Percentiles rank a stretch among this genome's conserved stretches.
Evolutionary conservation across 2,888 invertebrate genomes (phyloP).

Genomic region (Andrena bicolor): DNA sequence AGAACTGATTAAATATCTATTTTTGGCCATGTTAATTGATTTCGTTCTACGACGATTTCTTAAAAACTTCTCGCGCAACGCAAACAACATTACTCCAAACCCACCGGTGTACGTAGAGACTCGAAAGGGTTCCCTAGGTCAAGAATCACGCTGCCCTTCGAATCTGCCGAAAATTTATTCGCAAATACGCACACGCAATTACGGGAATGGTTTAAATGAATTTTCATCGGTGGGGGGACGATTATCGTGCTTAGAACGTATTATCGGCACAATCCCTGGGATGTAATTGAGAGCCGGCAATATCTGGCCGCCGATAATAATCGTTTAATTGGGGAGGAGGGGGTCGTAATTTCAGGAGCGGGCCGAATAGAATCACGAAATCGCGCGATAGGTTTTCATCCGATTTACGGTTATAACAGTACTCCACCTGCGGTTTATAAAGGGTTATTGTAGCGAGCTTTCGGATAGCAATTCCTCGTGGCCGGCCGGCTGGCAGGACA

Average conservation of each 20-base stretch:
- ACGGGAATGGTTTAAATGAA: conserved; percentile 10
- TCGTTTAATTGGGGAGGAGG: conserved; percentile 49
- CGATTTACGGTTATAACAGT: conserved; percentile 73
- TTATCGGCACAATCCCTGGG: conserved; percentile 35
- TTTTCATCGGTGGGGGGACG: neutral
- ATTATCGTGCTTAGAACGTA: conserved; percentile 33
- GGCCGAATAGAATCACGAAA: conserved; percentile 39
- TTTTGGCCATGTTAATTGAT: no score
- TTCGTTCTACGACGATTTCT: no score
- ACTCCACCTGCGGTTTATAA: conserved; percentile 66
- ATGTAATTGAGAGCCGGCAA: conserved; percentile 30
- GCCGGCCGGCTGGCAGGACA: conserved; percentile 74
- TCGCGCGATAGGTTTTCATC: conserved; percentile 48
- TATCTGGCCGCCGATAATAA: conserved; percentile 47
- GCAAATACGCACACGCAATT: neutral
- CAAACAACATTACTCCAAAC: no score
- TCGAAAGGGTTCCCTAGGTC: no score
- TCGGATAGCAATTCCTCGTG: conserved; percentile 61
- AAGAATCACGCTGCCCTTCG: no score
- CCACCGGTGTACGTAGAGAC: no score
- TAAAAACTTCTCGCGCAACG: no score
- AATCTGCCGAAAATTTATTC: conserved; percentile 3
- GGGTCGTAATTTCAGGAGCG: conserved; percentile 38
- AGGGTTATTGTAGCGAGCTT: conserved; percentile 71
- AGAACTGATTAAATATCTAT: no score